Evolutionary conservation across 1,140 invertebrate genomes (phyloP), one percentile per base, ranked within the genome.

Genomic region (Bathynomus jamesi): DNA sequence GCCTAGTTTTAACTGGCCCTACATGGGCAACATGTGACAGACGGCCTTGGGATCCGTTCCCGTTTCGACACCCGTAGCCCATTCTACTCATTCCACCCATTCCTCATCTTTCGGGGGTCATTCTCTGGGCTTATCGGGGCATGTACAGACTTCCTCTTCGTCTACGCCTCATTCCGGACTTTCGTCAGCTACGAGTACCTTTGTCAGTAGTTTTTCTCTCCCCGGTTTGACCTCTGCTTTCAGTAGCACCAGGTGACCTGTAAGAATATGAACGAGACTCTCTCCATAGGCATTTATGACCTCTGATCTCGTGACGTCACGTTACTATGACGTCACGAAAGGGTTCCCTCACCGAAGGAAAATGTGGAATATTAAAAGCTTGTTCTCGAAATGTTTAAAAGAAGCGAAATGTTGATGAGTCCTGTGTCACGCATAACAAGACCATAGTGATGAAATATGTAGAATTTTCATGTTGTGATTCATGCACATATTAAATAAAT

Each of bases 191-290:
- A 63, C 65, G 28, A 40, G 28, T 28, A 27, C 28, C 40, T n/a
- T 27, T 66, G 53, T 32, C 60, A 21, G 70, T 32, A 46, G 27
- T 21, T 27, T 60, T 46, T 67, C 29, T 40, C 67, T 32, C 28
- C 53, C 71, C 30, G 31, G 60, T 29, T 27, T 67, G 32, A 10
- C 46, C 17, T 32, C 4, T 28, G 24, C 29, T 32, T 24, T 30
- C 72, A 29, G 64, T 61, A 28, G 25, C 24, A 46, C 46, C n/a
- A 53, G 64, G n/a, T 64, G 78, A 92, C 86, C 80, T 92, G 90
- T 69, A 92, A 87, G 81, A 95, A 3, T 69, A 13, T 61, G 28
- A 61, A 61, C n/a, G n/a, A n/a, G n/a, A n/a, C n/a, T n/a, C n/a
- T n/a, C n/a, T n/a, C n/a, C n/a, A n/a, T n/a, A n/a, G n/a, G n/a